Evolutionary conservation across 2,888 invertebrate species (phyloP), one percentile per base, ranked within the genome.

Genomic region (Crematogaster levior): DNA sequence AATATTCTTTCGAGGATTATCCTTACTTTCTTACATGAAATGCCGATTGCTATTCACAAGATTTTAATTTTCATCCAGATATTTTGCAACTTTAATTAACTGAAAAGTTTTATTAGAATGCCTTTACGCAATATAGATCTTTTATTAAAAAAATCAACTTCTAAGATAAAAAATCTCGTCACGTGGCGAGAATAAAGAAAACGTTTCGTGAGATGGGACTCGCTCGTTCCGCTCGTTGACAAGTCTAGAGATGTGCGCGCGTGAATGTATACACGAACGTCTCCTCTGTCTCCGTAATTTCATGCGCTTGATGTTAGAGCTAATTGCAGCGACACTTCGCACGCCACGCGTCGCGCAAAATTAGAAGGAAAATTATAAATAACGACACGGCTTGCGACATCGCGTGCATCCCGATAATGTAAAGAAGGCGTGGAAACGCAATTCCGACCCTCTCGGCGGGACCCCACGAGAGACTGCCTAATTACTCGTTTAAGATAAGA

Each of bases 401-500:
- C 86, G 89, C 89, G 90, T 90, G 90, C 83, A 82, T 84, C 74
- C 82, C 86, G 89, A 89, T 90, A 88, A 87, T 85, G 83, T 74
- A 82, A 68, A 84, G 83, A 74, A 88, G 87, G 88, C 89, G 90
- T 86, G 84, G 88, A 86, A 89, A 90, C 83, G 85, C 82, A 63
- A 82, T 82, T 85, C 83, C 85, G 80, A 85, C 83, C 88, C 84
- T 82, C 82, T 73, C 73, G 53, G 68, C 74, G 56, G 60, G 63
- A 65, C 82, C 82, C 81, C 86, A 63, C 34, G 34, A 73, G 65
- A 73, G 84, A 80, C 84, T 81, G 70, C 79, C 88, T 90, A 90
- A 90, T 90, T 90, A 88, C 85, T 85, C 88, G 89, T 89, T 90
- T 90, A 90, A 90, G 90, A 89, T 89, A 89, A 89, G 90, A 89